These are phyloP conservation scores for Gila orcuttii DNA, from an alignment of 2,113 vertebrate species.

Conservation along the genomic window DNA sequence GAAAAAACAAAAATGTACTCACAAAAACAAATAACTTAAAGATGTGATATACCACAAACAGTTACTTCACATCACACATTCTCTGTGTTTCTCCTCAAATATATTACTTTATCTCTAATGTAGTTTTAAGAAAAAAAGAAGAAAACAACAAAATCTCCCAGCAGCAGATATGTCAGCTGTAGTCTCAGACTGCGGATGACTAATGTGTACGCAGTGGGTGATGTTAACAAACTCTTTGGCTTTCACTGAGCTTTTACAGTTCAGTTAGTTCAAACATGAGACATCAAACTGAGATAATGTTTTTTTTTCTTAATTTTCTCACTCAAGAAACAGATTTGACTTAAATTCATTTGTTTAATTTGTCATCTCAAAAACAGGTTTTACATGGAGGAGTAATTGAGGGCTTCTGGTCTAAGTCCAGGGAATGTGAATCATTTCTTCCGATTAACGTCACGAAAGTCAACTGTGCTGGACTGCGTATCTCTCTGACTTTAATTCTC, in stretches of 20 bases:
- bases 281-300: neutral
- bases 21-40: neutral
- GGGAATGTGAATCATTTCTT: constrained; percentile 23
- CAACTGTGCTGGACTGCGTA: neutral
- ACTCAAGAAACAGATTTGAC: neutral
- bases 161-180: constrained; percentile 28
- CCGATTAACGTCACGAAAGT: neutral
- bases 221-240: constrained; percentile 32
- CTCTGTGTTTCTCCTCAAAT: neutral
- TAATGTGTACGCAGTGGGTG: constrained; percentile 32
- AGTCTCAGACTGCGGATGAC: constrained; percentile 42
- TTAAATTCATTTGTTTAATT: neutral
- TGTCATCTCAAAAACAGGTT: constrained; percentile 3
- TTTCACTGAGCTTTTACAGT: constrained; percentile 18
- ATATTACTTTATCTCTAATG: constrained; percentile 3
- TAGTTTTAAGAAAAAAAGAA: neutral
- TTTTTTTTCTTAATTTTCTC: neutral
- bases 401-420: constrained; percentile 4
- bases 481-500: neutral
- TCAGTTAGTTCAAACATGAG: constrained; percentile 27
- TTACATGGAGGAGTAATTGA: neutral
- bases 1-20: neutral
- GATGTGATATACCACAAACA: neutral
- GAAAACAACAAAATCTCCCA: neutral
- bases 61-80: neutral